phyloP scores from a whole-genome alignment of 2,888 invertebrate genomes.

The Nysson spinosus region DNA sequence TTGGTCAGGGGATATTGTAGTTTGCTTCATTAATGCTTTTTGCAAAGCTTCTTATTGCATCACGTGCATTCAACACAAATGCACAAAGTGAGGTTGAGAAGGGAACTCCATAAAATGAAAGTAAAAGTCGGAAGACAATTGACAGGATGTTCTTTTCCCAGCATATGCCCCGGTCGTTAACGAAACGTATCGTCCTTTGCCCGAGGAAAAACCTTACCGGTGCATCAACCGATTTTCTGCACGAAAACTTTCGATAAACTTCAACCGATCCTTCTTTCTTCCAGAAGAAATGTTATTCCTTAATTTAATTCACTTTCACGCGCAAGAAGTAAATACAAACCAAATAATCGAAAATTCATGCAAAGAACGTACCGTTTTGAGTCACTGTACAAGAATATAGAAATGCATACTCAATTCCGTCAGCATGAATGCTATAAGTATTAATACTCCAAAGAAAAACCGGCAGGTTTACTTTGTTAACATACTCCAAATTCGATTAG shows the following conservation, averaged over 20 bases:
- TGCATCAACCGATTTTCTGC: slow-evolving; percentile 49
- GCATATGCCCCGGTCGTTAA: slow-evolving; percentile 35
- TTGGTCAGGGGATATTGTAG: too few relatives aligned
- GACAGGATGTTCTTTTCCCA: slow-evolving; percentile 36
- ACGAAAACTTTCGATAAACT: slow-evolving; percentile 43
- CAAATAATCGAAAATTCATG: slow-evolving; percentile 30
- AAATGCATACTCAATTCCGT: too few relatives aligned
- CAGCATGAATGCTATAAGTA: too few relatives aligned
- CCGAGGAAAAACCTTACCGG: slow-evolving; percentile 48
- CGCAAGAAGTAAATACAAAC: too few relatives aligned
- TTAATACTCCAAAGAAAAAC: neutral
- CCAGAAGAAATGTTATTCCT: slow-evolving; percentile 20
- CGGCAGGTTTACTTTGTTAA: too few relatives aligned
- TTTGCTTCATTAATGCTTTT: too few relatives aligned
- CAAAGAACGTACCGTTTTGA: too few relatives aligned
- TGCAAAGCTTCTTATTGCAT: too few relatives aligned
- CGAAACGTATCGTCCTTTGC: slow-evolving; percentile 47
- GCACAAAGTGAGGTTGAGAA: slow-evolving; percentile 15
- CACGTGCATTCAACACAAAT: too few relatives aligned
- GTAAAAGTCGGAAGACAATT: slow-evolving; percentile 20
- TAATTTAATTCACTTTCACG: slow-evolving; percentile 3
- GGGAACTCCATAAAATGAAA: slow-evolving; percentile 13
- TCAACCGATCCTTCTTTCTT: slow-evolving; percentile 23
- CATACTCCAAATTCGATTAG: neutral
- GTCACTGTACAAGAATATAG: too few relatives aligned